A percentile compares a stretch with the other conserved stretches of the same genome.
Evolutionary conservation across 2,888 invertebrate genomes (phyloP).

Genomic region (Mythimna loreyi): DNA sequence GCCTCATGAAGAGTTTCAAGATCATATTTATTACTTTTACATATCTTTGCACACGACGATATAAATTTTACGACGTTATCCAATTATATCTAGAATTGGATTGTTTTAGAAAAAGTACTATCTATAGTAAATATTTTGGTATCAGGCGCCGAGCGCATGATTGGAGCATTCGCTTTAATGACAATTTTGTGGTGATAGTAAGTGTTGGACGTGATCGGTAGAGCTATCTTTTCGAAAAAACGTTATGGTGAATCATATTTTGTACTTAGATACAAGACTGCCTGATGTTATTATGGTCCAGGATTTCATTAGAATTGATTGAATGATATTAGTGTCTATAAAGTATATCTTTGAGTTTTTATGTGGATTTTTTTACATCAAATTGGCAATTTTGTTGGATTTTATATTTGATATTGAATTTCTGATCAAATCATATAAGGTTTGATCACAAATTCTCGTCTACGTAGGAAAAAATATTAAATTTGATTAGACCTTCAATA

Average conservation of each 20-base stretch:
- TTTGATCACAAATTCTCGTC: slow-evolving; percentile 20
- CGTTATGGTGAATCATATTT: slow-evolving; percentile 2
- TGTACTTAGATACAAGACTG: background rate
- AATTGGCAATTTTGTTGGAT: too few relatives aligned
- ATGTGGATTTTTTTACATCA: background rate
- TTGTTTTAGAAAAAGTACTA: slow-evolving; percentile 24
- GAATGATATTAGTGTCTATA: too few relatives aligned
- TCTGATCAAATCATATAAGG: background rate
- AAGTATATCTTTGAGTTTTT: background rate
- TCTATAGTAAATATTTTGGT: slow-evolving; percentile 39
- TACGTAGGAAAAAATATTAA: background rate
- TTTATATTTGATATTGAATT: too few relatives aligned
- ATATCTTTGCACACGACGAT: slow-evolving; percentile 31
- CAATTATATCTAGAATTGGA: slow-evolving; percentile 18
- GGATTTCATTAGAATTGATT: background rate
- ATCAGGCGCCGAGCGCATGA: slow-evolving; percentile 40
- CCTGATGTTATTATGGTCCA: too few relatives aligned
- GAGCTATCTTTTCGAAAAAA: slow-evolving; percentile 15
- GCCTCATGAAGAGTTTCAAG: slow-evolving; percentile 27
- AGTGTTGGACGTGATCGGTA: slow-evolving; percentile 4
- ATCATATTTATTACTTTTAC: slow-evolving; percentile 33
- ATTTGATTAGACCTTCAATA: slow-evolving; percentile 7
- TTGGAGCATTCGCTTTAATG: slow-evolving; percentile 11
- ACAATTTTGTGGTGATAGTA: slow-evolving; percentile 13
- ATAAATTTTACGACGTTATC: slow-evolving; percentile 8